A percentile compares a stretch with the other conserved stretches of the same genome.
These are phyloP conservation scores for Carapus acus DNA, from an alignment of 2,797 vertebrate genomes.

Conservation along the genomic window DNA sequence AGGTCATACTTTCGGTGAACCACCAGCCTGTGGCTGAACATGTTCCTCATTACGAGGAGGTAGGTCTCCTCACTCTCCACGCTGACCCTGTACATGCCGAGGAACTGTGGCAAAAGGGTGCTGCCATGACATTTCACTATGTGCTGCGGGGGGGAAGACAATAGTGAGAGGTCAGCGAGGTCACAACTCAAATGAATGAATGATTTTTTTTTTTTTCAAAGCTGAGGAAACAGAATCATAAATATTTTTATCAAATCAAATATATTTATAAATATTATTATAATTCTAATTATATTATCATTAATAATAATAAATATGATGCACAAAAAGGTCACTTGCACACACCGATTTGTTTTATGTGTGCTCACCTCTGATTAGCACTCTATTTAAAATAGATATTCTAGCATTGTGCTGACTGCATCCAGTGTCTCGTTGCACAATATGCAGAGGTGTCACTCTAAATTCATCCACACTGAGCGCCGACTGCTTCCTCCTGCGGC, in stretches of 20 bases:
- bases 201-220: too few species aligned
- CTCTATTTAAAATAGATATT: conserved; percentile 39
- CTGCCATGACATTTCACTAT: conserved; percentile 92
- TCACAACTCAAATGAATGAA: too few species aligned
- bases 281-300: too few species aligned
- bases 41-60: conserved; percentile 92
- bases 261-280: too few species aligned
- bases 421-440: conserved; percentile 21
- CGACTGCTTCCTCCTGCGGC: too few species aligned
- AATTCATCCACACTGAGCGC: background rate
- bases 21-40: conserved; percentile 89
- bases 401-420: conserved; percentile 20
- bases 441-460: background rate
- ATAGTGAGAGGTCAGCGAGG: too few species aligned
- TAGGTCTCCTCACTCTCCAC: conserved; percentile 93
- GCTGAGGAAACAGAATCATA: too few species aligned
- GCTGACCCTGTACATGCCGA: conserved; percentile 91
- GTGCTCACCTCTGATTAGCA: conserved; percentile 4
- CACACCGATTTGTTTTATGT: conserved; percentile 14
- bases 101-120: conserved; percentile 89
- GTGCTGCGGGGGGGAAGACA: conserved; percentile 67
- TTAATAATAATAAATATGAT: too few species aligned
- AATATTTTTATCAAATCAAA: too few species aligned
- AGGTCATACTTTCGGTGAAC: conserved; percentile 94
- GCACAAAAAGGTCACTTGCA: conserved; percentile 13